These are phyloP conservation scores for Drosophila arawakana DNA, from an alignment of 1,140 invertebrate genomes.

Conservation along the genomic window DNA sequence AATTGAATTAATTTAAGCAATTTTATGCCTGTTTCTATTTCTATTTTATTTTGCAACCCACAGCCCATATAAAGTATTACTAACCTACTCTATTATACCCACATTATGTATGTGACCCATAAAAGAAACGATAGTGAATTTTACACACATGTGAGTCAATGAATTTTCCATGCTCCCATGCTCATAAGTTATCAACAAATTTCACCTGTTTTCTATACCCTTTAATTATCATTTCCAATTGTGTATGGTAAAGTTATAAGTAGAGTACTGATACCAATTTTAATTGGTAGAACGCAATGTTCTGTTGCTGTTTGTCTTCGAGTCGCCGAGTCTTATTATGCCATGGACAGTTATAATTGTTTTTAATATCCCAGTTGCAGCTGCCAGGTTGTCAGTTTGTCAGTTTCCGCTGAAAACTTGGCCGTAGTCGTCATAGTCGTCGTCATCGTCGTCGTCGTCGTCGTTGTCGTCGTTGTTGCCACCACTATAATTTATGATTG, in stretches of 20 bases:
- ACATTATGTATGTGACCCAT: slow-evolving; percentile 3
- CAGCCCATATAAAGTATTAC: background rate
- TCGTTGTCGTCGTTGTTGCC: slow-evolving; percentile 14
- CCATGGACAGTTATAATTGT: slow-evolving; percentile 41
- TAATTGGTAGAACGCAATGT: background rate
- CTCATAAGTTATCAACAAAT: background rate
- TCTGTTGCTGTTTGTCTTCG: background rate
- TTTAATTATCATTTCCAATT: background rate
- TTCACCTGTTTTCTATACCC: no score
- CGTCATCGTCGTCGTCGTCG: background rate
- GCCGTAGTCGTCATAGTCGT: slow-evolving; percentile 14
- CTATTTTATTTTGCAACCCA: background rate
- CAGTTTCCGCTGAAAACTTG: slow-evolving; percentile 47
- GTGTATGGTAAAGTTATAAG: no score
- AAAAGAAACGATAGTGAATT: background rate
- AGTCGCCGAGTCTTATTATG: background rate
- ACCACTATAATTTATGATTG: slow-evolving; percentile 56
- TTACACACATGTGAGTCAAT: background rate
- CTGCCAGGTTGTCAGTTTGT: slow-evolving; percentile 15
- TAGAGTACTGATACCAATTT: no score
- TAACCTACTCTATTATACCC: slow-evolving; percentile 7
- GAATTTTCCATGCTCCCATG: background rate
- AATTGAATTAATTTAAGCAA: no score
- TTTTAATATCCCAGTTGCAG: slow-evolving; percentile 34
- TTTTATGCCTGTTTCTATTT: background rate